Conservation (phyloP, 2,797 vertebrate genomes). For the Eidolon dupreanum region DNA sequence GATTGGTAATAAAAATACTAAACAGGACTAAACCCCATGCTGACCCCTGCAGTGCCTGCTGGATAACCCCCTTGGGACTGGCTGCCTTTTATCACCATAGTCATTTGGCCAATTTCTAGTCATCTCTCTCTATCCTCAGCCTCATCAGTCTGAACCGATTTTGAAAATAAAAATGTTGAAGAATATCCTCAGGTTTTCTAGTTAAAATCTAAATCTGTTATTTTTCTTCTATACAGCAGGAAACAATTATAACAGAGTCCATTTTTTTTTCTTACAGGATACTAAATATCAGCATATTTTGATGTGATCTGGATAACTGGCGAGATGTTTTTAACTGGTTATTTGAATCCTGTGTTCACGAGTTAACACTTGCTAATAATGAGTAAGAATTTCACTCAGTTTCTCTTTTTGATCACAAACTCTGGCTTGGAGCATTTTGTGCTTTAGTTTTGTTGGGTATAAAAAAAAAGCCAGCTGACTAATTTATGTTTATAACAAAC, state of each 20-base stretch:
- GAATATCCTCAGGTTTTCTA: background rate
- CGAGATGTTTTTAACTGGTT: background rate
- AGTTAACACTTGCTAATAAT: background rate
- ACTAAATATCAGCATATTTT: background rate
- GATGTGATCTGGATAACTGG: background rate
- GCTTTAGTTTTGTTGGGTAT: background rate
- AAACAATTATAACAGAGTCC: background rate
- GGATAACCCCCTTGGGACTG: background rate
- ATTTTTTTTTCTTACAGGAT: background rate
- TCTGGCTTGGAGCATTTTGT: background rate
- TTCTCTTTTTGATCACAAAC: background rate
- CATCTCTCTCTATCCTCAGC: conserved; percentile 7
- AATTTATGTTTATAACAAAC: conserved; percentile 3
- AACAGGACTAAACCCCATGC: conserved; percentile 58
- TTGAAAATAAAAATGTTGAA: conserved; percentile 43
- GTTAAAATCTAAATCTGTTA: background rate
- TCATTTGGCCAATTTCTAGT: conserved; percentile 58
- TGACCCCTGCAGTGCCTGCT: conserved; percentile 32
- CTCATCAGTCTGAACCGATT: background rate
- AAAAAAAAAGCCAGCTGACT: background rate
- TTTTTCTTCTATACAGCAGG: background rate
- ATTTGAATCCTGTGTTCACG: background rate
- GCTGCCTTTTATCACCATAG: conserved; percentile 50
- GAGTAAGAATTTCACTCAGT: background rate
- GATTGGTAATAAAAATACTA: conserved; percentile 70